Conservation (phyloP, 1,140 invertebrate species). For the Cyclargus thomasi region DNA sequence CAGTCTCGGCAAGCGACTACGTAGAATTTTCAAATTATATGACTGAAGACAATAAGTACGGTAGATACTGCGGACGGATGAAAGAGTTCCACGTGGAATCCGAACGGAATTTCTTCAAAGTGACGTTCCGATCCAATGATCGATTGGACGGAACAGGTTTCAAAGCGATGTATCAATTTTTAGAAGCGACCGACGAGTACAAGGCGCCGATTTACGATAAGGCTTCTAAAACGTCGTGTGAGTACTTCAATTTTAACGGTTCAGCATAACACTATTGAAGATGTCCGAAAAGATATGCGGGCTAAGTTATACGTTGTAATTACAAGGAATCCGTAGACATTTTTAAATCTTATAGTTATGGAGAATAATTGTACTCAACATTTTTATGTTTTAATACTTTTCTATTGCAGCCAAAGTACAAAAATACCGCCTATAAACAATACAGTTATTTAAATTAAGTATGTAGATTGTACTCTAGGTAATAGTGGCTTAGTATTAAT, state of each 20-base stretch:
- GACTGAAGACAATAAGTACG: slow-evolving; percentile 88
- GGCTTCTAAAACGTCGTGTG: slow-evolving; percentile 49
- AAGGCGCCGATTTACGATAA: slow-evolving; percentile 53
- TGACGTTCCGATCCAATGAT: slow-evolving; percentile 95
- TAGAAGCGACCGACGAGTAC: slow-evolving; percentile 70
- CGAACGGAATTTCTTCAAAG: slow-evolving; percentile 93
- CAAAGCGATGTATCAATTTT: slow-evolving; percentile 91
- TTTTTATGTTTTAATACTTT: no score
- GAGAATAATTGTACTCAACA: no score
- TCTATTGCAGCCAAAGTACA: no score
- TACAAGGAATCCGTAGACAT: not conserved
- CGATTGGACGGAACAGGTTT: slow-evolving; percentile 95
- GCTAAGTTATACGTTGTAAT: not conserved
- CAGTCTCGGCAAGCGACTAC: slow-evolving; percentile 91
- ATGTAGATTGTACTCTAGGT: no score
- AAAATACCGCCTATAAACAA: no score
- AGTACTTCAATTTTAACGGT: slow-evolving; percentile 30
- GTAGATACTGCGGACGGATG: slow-evolving; percentile 89
- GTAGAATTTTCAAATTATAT: slow-evolving; percentile 96
- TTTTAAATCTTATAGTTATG: not conserved
- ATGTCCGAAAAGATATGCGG: not conserved
- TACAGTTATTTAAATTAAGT: no score
- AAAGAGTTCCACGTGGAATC: slow-evolving; percentile 88
- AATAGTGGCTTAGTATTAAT: no score
- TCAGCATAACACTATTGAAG: slow-evolving; percentile 5